Evolutionary conservation across 2,797 vertebrate species (phyloP).

Genomic region (Dendrocincla fuliginosa): DNA sequence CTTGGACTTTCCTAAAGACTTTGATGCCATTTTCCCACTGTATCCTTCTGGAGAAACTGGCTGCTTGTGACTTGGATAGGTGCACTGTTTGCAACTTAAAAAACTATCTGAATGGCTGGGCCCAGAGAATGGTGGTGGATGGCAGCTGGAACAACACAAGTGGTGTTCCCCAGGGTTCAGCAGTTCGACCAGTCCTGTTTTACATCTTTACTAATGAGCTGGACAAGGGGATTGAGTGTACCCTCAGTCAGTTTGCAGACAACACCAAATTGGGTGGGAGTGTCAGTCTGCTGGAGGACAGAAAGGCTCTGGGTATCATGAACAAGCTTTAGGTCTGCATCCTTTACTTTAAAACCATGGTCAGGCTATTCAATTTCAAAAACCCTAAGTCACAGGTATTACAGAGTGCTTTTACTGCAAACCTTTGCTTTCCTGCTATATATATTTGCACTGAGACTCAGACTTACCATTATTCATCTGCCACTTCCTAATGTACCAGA

Average conservation of each 20-base stretch:
- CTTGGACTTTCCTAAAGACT: neutral
- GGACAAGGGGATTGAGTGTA: neutral
- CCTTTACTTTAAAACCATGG: neutral
- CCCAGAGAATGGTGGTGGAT: neutral
- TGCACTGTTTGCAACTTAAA: too few relatives aligned
- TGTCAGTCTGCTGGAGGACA: neutral
- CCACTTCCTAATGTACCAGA: neutral
- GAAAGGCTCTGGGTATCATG: neutral
- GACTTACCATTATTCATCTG: neutral
- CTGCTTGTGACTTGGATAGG: neutral
- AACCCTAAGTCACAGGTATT: neutral
- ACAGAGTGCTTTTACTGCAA: neutral
- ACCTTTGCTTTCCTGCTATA: neutral
- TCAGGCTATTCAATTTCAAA: neutral
- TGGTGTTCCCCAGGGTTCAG: neutral
- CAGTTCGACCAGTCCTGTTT: neutral
- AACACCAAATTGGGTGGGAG: neutral
- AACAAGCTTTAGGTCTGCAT: neutral
- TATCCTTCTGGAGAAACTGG: neutral
- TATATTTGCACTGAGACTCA: neutral
- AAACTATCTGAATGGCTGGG: neutral
- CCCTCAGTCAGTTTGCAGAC: neutral
- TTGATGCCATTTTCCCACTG: neutral
- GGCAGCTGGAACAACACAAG: too few relatives aligned
- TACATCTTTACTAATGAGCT: neutral